phyloP scores from a whole-genome alignment of 2,888 invertebrate species.

The Seira sanloemensis region DNA sequence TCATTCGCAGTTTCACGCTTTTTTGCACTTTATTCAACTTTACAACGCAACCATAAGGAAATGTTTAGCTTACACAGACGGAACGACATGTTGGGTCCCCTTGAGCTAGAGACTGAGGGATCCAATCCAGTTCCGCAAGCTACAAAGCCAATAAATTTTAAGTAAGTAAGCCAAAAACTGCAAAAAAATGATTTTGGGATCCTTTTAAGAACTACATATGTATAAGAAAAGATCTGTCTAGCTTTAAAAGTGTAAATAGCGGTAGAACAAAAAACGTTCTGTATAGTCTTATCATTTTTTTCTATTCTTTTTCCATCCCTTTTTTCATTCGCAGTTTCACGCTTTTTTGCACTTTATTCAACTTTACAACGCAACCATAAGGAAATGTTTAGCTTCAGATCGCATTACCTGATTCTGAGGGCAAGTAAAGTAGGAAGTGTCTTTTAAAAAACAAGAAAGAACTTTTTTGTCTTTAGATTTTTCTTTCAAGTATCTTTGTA shows the following conservation, averaged over 20 bases:
- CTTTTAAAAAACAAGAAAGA: background rate
- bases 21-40: constrained; percentile 31
- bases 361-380: background rate
- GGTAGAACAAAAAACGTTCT: background rate
- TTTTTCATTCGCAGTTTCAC: constrained; percentile 26
- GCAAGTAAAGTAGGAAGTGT: constrained; percentile 9
- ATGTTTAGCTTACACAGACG: constrained; percentile 59
- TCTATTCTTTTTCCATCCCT: constrained; percentile 12
- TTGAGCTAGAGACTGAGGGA: constrained; percentile 65
- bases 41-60: constrained; percentile 15
- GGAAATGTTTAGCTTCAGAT: background rate
- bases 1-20: constrained; percentile 36
- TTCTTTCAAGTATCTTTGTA: constrained; percentile 1
- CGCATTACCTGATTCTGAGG: background rate
- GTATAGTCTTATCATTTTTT: background rate
- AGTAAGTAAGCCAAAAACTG: constrained; percentile 64
- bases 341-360: constrained; percentile 52
- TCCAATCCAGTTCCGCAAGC: constrained; percentile 64
- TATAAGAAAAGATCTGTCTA: background rate
- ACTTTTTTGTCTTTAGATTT: too few species aligned
- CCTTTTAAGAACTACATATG: too few species aligned
- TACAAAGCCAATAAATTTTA: constrained; percentile 69
- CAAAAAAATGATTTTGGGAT: too few species aligned
- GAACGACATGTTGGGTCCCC: constrained; percentile 54
- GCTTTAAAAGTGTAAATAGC: background rate